A percentile compares a stretch with the other conserved stretches of the same genome.
phyloP scores from a whole-genome alignment of 92 coral and sea anemone species.

The Zoanthus sociatus region DNA sequence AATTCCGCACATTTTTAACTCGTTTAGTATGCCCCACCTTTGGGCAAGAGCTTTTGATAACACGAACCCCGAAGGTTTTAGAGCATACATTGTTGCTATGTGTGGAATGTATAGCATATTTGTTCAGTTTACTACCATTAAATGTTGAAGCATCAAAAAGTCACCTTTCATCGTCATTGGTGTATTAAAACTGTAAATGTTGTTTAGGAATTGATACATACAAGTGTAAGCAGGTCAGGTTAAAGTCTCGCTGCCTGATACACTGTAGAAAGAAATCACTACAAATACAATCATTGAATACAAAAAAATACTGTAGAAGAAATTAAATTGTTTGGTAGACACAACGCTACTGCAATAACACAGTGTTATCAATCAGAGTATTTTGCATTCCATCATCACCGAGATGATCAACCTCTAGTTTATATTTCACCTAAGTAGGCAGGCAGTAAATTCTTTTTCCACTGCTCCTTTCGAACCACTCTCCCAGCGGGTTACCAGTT shows the following conservation, averaged over 20 bases:
- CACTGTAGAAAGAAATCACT: neutral
- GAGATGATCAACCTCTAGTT: neutral
- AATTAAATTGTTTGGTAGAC: neutral
- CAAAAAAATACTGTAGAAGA: slow-evolving; percentile 14
- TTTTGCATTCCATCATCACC: neutral
- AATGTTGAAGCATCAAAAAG: neutral
- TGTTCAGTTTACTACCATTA: slow-evolving; percentile 12
- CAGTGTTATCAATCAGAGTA: neutral
- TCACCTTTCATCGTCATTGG: neutral
- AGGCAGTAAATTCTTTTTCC: neutral
- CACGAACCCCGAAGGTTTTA: slow-evolving; percentile 8
- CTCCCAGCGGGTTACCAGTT: slow-evolving; percentile 33
- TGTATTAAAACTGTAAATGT: neutral
- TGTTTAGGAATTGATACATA: slow-evolving; percentile 8
- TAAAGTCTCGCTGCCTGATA: neutral
- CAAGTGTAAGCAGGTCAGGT: neutral
- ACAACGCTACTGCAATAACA: neutral
- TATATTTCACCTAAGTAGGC: slow-evolving; percentile 2
- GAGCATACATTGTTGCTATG: slow-evolving; percentile 7
- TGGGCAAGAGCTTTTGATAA: slow-evolving; percentile 21
- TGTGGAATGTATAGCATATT: slow-evolving; percentile 22
- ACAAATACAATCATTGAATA: neutral
- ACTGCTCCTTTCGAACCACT: neutral
- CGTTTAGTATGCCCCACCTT: slow-evolving; percentile 36
- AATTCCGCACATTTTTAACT: slow-evolving; percentile 26